A percentile compares a stretch with the other conserved stretches of the same genome.
Evolutionary conservation across 2,797 vertebrate species (phyloP).

Genomic region (Scyliorhinus canicula): DNA sequence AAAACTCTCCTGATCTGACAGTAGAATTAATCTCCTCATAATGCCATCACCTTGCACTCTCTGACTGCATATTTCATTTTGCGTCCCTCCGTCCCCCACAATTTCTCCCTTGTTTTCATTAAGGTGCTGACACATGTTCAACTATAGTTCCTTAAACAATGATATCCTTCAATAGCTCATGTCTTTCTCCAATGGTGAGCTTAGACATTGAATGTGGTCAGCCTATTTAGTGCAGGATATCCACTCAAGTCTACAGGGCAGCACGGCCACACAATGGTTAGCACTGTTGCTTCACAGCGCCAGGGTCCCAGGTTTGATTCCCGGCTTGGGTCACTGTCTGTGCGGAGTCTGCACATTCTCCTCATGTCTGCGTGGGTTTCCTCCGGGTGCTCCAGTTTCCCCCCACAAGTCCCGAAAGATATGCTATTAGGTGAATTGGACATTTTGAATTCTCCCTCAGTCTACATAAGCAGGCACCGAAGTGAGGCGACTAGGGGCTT

Average conservation of each 20-base stretch:
- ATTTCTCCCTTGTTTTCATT: background rate
- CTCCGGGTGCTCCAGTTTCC: too few species aligned
- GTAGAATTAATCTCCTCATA: background rate
- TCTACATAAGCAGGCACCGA: too few species aligned
- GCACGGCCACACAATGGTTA: too few species aligned
- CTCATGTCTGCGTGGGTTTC: too few species aligned
- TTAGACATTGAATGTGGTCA: background rate
- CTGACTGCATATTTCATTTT: background rate
- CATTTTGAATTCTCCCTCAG: too few species aligned
- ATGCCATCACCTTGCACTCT: background rate
- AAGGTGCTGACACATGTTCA: background rate
- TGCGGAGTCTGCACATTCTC: too few species aligned
- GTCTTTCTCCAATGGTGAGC: background rate
- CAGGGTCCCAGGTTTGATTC: too few species aligned
- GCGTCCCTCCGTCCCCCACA: background rate
- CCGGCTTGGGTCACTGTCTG: too few species aligned
- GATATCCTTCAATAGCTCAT: background rate
- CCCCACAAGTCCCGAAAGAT: too few species aligned
- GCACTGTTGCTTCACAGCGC: too few species aligned
- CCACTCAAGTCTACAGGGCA: background rate
- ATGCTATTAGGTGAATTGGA: too few species aligned
- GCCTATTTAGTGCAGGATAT: background rate
- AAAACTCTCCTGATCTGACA: background rate
- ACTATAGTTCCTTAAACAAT: background rate
- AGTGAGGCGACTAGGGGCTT: too few species aligned